phyloP scores from a whole-genome alignment of 2,888 invertebrate species.

The Parnassius mnemosyne region DNA sequence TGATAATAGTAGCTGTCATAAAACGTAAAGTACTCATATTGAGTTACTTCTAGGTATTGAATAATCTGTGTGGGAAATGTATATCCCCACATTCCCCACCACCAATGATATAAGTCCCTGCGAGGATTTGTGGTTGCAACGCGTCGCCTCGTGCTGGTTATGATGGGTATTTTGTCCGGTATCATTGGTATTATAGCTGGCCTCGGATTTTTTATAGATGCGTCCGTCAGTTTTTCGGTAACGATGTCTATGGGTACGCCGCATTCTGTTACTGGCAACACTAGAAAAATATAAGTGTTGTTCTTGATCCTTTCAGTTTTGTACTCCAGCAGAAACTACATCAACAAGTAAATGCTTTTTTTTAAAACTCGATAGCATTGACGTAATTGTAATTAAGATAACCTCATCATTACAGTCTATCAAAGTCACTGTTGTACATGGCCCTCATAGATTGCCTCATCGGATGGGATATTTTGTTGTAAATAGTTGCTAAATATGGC shows the following conservation, averaged over 20 bases:
- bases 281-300: conserved; percentile 4
- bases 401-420: too few relatives aligned
- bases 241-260: conserved; percentile 42
- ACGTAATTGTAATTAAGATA: too few relatives aligned
- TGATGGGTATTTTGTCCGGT: conserved; percentile 40
- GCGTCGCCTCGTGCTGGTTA: conserved; percentile 20
- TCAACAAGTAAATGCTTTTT: too few relatives aligned
- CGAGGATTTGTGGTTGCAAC: not conserved
- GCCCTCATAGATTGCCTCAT: too few relatives aligned
- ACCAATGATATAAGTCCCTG: not conserved
- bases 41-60: not conserved
- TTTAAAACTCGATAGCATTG: too few relatives aligned
- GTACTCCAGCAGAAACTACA: too few relatives aligned
- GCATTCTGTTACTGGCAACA: conserved; percentile 15
- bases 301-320: too few relatives aligned
- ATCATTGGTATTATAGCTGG: conserved; percentile 35
- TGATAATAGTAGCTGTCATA: not conserved
- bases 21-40: not conserved
- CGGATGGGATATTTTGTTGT: too few relatives aligned
- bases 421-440: too few relatives aligned
- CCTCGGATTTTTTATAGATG: conserved; percentile 3
- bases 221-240: conserved; percentile 29
- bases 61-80: not conserved
- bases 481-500: too few relatives aligned
- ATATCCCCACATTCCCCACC: not conserved